Evolutionary conservation across 2,113 vertebrate species (phyloP).

Genomic region (Poeciliopsis prolifica): DNA sequence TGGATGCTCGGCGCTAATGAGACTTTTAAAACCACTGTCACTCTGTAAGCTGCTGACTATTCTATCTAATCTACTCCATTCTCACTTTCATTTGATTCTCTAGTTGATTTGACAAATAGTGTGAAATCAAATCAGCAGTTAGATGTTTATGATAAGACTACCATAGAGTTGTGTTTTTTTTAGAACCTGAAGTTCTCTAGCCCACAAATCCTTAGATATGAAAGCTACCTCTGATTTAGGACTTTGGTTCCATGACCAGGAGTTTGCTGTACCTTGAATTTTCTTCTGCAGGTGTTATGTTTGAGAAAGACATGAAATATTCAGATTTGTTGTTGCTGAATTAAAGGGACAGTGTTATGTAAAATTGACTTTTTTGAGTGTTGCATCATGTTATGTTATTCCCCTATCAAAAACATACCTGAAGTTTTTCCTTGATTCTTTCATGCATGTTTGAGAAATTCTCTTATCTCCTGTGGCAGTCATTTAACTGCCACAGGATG

Average conservation of each 20-base stretch:
- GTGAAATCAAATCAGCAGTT: background rate
- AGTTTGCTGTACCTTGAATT: background rate
- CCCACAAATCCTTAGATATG: background rate
- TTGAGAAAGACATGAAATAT: too few relatives aligned
- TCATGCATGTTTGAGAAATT: too few relatives aligned
- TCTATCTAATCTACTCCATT: conserved; percentile 3
- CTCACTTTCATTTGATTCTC: background rate
- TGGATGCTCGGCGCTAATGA: conserved; percentile 34
- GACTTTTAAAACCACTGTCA: conserved; percentile 6
- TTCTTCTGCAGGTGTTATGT: too few relatives aligned
- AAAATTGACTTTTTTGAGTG: too few relatives aligned
- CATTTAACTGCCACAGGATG: too few relatives aligned
- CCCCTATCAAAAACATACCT: too few relatives aligned
- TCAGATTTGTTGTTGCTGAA: too few relatives aligned
- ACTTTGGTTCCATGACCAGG: background rate
- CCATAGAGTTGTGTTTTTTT: background rate
- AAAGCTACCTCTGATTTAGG: background rate
- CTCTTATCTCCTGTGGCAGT: too few relatives aligned
- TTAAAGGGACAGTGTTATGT: too few relatives aligned
- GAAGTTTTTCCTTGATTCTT: too few relatives aligned
- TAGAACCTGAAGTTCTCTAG: background rate
- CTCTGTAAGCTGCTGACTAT: background rate
- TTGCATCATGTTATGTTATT: too few relatives aligned
- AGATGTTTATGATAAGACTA: background rate
- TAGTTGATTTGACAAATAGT: conserved; percentile 13